Evolutionary conservation across 2,113 vertebrate species (phyloP).

Genomic region (Vombatus ursinus): DNA sequence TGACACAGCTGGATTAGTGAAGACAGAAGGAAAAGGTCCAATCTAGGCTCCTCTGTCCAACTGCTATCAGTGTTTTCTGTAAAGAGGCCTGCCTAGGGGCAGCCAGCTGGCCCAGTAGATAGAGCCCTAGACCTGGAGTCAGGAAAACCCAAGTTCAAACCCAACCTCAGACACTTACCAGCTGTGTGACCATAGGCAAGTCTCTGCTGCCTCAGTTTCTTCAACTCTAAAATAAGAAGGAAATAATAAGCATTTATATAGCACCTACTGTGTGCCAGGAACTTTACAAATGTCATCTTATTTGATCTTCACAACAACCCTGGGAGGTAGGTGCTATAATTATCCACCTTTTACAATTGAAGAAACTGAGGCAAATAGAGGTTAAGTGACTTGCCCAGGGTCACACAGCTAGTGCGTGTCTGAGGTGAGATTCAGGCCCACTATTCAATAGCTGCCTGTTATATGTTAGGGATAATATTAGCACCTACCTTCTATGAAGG

Average conservation of each 20-base stretch:
- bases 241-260: not conserved
- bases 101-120: not conserved
- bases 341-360: not conserved
- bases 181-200: not conserved
- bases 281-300: not conserved
- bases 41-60: not conserved
- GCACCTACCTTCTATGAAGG: not conserved
- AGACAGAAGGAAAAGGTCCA: conserved; percentile 3
- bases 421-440: not conserved
- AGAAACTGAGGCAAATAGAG: not conserved
- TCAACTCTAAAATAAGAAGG: not conserved
- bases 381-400: not conserved
- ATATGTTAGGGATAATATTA: not conserved
- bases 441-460: not conserved
- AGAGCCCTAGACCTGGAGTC: not conserved
- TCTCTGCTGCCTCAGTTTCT: not conserved
- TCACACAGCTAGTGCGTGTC: not conserved
- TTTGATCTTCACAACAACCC: not conserved
- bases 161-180: not conserved
- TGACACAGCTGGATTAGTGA: not conserved
- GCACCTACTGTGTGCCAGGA: not conserved
- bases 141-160: not conserved
- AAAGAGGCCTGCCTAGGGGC: not conserved
- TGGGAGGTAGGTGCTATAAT: not conserved
- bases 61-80: not conserved